phyloP scores from a whole-genome alignment of 23 tunicate genomes.

The Halocynthia aurantium region DNA sequence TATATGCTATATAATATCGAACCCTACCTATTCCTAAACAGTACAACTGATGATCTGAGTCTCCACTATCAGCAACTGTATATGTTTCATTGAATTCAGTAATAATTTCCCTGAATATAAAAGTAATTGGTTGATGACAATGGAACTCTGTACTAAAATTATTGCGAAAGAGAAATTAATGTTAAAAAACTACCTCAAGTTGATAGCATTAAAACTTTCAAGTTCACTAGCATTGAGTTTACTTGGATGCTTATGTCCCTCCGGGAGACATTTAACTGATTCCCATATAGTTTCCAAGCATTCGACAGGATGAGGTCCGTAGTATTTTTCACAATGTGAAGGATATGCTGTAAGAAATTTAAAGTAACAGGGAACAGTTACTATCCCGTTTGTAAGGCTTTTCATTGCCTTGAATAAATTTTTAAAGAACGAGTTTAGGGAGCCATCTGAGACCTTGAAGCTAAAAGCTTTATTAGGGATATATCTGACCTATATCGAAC shows the following conservation, averaged over 20 bases:
- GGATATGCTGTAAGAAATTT: background rate
- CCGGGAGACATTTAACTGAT: background rate
- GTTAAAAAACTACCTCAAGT: background rate
- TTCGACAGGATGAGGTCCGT: slow-evolving; percentile 3
- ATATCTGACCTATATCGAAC: background rate
- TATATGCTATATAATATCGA: too few relatives aligned
- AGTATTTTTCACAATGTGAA: background rate
- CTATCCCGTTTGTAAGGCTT: too few relatives aligned
- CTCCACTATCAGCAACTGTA: background rate
- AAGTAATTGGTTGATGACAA: background rate
- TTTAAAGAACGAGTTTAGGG: too few relatives aligned
- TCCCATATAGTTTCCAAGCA: slow-evolving; percentile 17
- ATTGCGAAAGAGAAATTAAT: background rate
- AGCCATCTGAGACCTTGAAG: too few relatives aligned
- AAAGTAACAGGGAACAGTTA: background rate
- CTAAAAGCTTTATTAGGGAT: too few relatives aligned
- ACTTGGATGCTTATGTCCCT: slow-evolving; percentile 1
- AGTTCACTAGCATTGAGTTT: slow-evolving; percentile 4
- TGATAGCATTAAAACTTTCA: background rate
- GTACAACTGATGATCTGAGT: background rate
- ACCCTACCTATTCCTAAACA: slow-evolving; percentile 14
- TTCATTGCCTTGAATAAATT: too few relatives aligned
- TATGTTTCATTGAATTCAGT: slow-evolving; percentile 3
- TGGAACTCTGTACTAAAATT: background rate
- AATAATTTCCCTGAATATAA: slow-evolving; percentile 5